Evolutionary conservation across 2,797 vertebrate genomes (phyloP), one percentile per base, ranked within the genome.

Genomic region (Sus cebifrons): DNA sequence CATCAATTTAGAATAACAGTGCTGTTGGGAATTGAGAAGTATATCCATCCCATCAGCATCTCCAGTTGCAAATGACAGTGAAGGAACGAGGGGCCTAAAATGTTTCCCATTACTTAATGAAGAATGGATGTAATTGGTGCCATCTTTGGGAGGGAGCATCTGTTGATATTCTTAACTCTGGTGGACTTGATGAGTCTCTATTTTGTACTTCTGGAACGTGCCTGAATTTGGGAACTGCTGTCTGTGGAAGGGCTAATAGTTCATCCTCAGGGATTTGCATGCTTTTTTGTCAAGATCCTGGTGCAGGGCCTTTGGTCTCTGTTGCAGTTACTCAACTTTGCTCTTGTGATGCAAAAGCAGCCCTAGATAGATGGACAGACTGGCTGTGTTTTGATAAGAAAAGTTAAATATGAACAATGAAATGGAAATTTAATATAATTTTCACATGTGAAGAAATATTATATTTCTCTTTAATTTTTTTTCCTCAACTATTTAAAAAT

Each of bases 1-100:
- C 92, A 86, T 97, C 96, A 78, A 62, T 97, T 94, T 96, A 89
- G 89, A 95, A 93, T 96, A 86, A 95, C 94, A 89, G 92, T 81
- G 17, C 88, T 85, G n/a, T 96, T 94, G 94, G 27, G 62, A 95
- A 93, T 95, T 70, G 84, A 95, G 86, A 95, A 97, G 90, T 89
- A 52, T 2, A 12, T 86, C 87, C 44, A 12, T 86, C 87, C 44
- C 40, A 52, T 91, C 74, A 70, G 89, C 79, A 77, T 77, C 17
- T 83, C 64, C 23, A 18, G 1, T 70, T 92, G 71, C 74, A 89
- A 91, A 58, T 83, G 95, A 21, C 73, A 32, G 58, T 17, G 27
- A 95, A 74, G 52, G 64, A 82, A 67, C 44, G 49, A 75, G 84
- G 89, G 85, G 18, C 89, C 52, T 40, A 21, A 68, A 44, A 65